phyloP scores from a whole-genome alignment of 2,888 invertebrate species.

The Hypercompe scribonia region DNA sequence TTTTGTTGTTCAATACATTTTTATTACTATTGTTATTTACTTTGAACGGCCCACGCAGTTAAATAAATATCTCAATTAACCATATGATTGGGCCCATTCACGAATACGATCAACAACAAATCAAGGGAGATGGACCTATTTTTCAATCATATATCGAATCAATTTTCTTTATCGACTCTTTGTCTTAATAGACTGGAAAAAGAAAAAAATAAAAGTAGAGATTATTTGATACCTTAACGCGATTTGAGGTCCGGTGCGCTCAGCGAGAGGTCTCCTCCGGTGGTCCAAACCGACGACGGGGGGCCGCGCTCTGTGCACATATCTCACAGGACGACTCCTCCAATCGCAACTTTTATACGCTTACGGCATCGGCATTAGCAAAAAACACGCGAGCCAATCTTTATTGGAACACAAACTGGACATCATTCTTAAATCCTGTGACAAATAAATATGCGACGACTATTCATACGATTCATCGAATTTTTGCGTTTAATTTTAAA shows the following conservation, averaged over 20 bases:
- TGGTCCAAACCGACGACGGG: slow-evolving; percentile 58
- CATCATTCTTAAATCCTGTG: slow-evolving; percentile 36
- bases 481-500: slow-evolving; percentile 28
- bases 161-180: slow-evolving; percentile 41
- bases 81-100: slow-evolving; percentile 53
- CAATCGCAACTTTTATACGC: slow-evolving; percentile 49
- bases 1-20: slow-evolving; percentile 17
- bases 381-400: slow-evolving; percentile 45
- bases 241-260: slow-evolving; percentile 37
- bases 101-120: slow-evolving; percentile 48
- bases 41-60: slow-evolving; percentile 25
- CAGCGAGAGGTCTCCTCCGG: slow-evolving; percentile 60
- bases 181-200: slow-evolving; percentile 42
- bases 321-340: slow-evolving; percentile 45
- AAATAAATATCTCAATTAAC: slow-evolving; percentile 54
- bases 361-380: slow-evolving; percentile 49
- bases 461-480: slow-evolving; percentile 6
- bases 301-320: slow-evolving; percentile 48
- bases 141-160: slow-evolving; percentile 46
- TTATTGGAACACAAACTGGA: slow-evolving; percentile 43
- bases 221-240: slow-evolving; percentile 46
- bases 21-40: slow-evolving; percentile 20
- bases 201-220: slow-evolving; percentile 47
- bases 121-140: slow-evolving; percentile 45
- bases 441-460: slow-evolving; percentile 29